Evolutionary conservation across 2,113 vertebrate species (phyloP).

Genomic region (Herpetotheres cachinnans): DNA sequence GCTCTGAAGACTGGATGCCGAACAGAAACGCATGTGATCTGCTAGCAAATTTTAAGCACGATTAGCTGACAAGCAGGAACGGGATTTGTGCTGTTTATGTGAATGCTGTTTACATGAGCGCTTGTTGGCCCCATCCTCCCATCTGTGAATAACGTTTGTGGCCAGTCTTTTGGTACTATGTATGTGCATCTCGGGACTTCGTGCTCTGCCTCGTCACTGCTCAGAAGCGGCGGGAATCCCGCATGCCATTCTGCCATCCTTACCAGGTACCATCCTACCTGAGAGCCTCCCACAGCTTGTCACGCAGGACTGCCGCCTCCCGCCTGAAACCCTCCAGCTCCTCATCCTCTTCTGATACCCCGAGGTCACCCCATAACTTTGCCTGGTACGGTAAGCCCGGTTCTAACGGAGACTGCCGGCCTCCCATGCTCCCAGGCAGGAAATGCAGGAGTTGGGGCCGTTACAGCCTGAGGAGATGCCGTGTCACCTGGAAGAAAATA

Average conservation of each 20-base stretch:
- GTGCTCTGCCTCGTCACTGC: accelerated
- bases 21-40: neutral
- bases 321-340: conserved; percentile 57
- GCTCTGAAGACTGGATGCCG: neutral
- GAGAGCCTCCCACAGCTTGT: neutral
- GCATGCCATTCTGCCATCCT: neutral
- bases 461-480: neutral
- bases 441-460: conserved; percentile 40
- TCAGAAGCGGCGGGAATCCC: neutral
- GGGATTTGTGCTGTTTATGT: neutral
- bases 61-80: neutral
- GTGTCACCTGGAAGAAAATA: neutral
- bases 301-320: neutral
- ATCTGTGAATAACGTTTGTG: neutral
- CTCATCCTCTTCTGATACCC: conserved; percentile 32
- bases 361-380: conserved; percentile 65
- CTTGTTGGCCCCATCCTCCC: neutral
- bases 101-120: neutral
- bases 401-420: conserved; percentile 69
- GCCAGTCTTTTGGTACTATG: neutral
- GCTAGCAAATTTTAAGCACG: neutral
- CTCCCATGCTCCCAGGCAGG: conserved; percentile 47
- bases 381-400: conserved; percentile 40
- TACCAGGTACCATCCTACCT: conserved; percentile 56
- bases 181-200: neutral